Percentiles rank a stretch among this genome's conserved stretches.
phyloP scores from a whole-genome alignment of 2,888 invertebrate species.

The Limnephilus marmoratus region DNA sequence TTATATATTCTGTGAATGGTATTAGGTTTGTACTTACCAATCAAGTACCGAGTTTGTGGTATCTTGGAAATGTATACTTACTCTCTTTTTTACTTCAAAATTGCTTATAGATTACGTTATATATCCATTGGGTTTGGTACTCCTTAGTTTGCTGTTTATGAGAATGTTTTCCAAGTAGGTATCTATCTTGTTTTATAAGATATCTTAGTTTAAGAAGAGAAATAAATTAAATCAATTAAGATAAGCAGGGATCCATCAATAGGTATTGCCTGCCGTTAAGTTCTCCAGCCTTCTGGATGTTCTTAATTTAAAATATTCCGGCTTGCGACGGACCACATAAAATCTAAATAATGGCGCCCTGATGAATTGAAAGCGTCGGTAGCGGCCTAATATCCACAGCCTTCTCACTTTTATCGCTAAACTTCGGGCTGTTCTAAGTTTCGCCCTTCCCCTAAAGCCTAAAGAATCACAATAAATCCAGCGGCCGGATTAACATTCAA shows the following conservation, averaged over 20 bases:
- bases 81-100: no score
- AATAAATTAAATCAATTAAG: neutral
- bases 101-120: no score
- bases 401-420: slow-evolving; percentile 46
- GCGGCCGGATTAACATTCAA: slow-evolving; percentile 51
- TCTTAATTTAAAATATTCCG: slow-evolving; percentile 44
- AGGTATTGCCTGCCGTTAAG: neutral
- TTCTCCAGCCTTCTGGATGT: slow-evolving; percentile 14
- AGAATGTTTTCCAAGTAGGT: neutral
- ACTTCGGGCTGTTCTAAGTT: slow-evolving; percentile 28
- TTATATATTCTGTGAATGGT: no score
- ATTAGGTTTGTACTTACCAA: no score
- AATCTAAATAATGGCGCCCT: slow-evolving; percentile 52
- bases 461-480: slow-evolving; percentile 51
- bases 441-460: neutral
- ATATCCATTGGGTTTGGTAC: no score
- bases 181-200: neutral
- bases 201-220: neutral
- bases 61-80: no score
- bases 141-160: no score
- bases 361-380: slow-evolving; percentile 43
- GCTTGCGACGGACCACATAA: slow-evolving; percentile 38
- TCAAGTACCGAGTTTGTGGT: no score
- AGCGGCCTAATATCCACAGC: slow-evolving; percentile 29
- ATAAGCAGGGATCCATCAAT: neutral